Percentiles rank a stretch among this genome's conserved stretches.
phyloP scores from a whole-genome alignment of 2,888 invertebrate species.

The Dendrolimus pini region DNA sequence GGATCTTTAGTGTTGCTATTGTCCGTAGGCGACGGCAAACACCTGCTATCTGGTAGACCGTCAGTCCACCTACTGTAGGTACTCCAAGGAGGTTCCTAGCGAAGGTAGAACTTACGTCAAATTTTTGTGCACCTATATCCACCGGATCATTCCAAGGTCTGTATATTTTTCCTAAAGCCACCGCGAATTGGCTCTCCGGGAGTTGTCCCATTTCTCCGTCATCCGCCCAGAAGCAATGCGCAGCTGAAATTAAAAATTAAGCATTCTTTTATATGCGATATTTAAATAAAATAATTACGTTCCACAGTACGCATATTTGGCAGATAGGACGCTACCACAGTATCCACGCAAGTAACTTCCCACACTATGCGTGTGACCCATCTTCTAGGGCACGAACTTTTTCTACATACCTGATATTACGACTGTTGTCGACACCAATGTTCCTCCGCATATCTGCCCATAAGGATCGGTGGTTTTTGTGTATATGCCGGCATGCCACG shows the following conservation, averaged over 20 bases:
- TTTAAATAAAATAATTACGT: too few relatives aligned
- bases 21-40: neutral
- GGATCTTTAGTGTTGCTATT: neutral
- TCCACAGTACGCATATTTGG: too few relatives aligned
- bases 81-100: too few relatives aligned
- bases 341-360: too few relatives aligned
- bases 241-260: constrained; percentile 27
- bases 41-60: neutral
- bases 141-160: constrained; percentile 33
- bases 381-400: too few relatives aligned
- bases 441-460: constrained; percentile 73
- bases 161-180: constrained; percentile 49
- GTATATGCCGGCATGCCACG: constrained; percentile 77
- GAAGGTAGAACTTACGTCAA: constrained; percentile 32
- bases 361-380: too few relatives aligned
- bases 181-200: constrained; percentile 24
- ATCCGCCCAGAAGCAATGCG: constrained; percentile 43
- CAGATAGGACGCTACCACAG: too few relatives aligned
- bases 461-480: constrained; percentile 41
- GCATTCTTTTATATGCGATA: neutral
- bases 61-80: neutral
- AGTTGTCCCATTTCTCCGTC: neutral
- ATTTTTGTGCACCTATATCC: constrained; percentile 35
- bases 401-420: constrained; percentile 36
- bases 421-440: constrained; percentile 48